Evolutionary conservation across 2,797 vertebrate genomes (phyloP).

Genomic region (Poliocrania exsul): DNA sequence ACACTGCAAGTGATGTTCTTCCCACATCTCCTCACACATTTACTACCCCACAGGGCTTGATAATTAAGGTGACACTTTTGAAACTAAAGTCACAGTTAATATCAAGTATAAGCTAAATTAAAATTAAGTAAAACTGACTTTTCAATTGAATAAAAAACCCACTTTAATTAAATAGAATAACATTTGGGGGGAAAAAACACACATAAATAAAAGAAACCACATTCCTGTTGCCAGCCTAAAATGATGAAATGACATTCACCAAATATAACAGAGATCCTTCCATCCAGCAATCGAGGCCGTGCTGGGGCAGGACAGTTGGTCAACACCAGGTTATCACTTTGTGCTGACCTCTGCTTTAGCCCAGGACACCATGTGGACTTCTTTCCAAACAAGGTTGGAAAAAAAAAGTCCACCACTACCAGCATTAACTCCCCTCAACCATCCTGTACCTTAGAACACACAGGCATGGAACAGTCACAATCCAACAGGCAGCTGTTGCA

Average conservation of each 20-base stretch:
- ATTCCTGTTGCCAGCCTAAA: not conserved
- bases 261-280: not conserved
- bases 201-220: not conserved
- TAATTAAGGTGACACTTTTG: not conserved
- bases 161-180: not conserved
- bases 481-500: not conserved
- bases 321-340: not conserved
- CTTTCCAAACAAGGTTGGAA: not conserved
- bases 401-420: not conserved
- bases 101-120: not conserved
- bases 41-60: not conserved
- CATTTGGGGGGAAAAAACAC: not conserved
- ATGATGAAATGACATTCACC: not conserved
- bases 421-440: not conserved
- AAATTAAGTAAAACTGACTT: not conserved
- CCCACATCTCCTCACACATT: not conserved
- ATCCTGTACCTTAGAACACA: rapidly evolving
- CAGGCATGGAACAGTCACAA: not conserved
- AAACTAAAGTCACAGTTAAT: not conserved
- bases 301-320: not conserved
- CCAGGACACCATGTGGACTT: not conserved
- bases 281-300: not conserved
- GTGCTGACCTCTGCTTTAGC: not conserved
- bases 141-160: not conserved
- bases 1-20: not conserved